Conservation (phyloP, 1,140 invertebrate species). For the Cyclargus thomasi region DNA sequence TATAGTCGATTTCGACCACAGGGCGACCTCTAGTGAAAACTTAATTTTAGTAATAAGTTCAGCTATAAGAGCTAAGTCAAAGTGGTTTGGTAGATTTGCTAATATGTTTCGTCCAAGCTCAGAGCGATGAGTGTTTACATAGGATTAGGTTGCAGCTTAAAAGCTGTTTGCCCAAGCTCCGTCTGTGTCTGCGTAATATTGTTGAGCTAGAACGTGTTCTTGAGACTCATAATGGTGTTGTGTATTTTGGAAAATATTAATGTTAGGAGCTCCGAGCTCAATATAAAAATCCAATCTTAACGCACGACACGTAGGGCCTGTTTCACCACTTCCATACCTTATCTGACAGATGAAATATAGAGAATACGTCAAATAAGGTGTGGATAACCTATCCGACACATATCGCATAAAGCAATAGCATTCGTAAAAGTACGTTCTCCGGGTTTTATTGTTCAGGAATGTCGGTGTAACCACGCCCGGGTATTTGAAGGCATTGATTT, state of each 20-base stretch:
- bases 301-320: too few species aligned
- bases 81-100: neutral
- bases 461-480: neutral
- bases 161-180: constrained; percentile 8
- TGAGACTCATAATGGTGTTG: constrained; percentile 3
- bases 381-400: too few species aligned
- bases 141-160: constrained; percentile 11
- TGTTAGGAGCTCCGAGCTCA: neutral
- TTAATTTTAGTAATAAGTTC: too few species aligned
- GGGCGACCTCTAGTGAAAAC: too few species aligned
- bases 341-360: too few species aligned
- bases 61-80: too few species aligned
- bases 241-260: neutral
- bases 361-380: too few species aligned
- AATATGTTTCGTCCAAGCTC: neutral
- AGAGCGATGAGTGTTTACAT: constrained; percentile 14
- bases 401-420: too few species aligned
- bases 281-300: neutral
- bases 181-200: constrained; percentile 2
- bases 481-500: neutral
- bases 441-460: neutral
- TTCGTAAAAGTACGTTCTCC: too few species aligned
- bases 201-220: neutral
- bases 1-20: too few species aligned
- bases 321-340: too few species aligned